Evolutionary conservation across 2,797 vertebrate species (phyloP).

Genomic region (Psittacula echo): DNA sequence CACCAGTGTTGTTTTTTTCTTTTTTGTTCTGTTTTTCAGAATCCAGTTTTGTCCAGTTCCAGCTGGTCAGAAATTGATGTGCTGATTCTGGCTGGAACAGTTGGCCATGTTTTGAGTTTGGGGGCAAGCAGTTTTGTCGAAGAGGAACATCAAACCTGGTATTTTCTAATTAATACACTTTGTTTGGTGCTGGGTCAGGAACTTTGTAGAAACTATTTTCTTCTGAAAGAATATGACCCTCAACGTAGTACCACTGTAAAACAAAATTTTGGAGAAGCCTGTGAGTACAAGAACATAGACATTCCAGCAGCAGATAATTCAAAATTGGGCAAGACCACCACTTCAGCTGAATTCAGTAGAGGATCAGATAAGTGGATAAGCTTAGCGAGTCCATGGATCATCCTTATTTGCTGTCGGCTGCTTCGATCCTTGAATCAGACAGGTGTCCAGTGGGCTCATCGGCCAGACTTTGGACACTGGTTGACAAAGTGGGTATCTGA

Average conservation of each 20-base stretch:
- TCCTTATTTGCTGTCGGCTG: slow-evolving; percentile 88
- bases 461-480: slow-evolving; percentile 93
- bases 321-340: neutral
- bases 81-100: slow-evolving; percentile 86
- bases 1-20: neutral
- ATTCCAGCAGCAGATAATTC: neutral
- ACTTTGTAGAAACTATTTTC: slow-evolving; percentile 87
- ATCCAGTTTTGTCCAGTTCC: slow-evolving; percentile 43
- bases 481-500: slow-evolving; percentile 86
- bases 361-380: slow-evolving; percentile 85
- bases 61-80: slow-evolving; percentile 88
- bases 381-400: slow-evolving; percentile 86
- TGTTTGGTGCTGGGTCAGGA: slow-evolving; percentile 91
- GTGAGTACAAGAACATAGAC: slow-evolving; percentile 6
- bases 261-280: neutral
- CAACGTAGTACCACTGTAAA: neutral
- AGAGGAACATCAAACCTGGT: slow-evolving; percentile 98
- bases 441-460: slow-evolving; percentile 93
- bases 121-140: slow-evolving; percentile 95
- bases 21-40: slow-evolving; percentile 49
- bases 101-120: slow-evolving; percentile 89
- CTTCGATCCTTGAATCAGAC: slow-evolving; percentile 95
- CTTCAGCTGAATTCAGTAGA: neutral
- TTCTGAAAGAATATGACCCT: slow-evolving; percentile 38
- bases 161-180: slow-evolving; percentile 92